Percentiles rank a stretch among this genome's conserved stretches.
These are phyloP conservation scores for Saccopteryx bilineata DNA, from an alignment of 2,113 vertebrate genomes.

Conservation along the genomic window DNA sequence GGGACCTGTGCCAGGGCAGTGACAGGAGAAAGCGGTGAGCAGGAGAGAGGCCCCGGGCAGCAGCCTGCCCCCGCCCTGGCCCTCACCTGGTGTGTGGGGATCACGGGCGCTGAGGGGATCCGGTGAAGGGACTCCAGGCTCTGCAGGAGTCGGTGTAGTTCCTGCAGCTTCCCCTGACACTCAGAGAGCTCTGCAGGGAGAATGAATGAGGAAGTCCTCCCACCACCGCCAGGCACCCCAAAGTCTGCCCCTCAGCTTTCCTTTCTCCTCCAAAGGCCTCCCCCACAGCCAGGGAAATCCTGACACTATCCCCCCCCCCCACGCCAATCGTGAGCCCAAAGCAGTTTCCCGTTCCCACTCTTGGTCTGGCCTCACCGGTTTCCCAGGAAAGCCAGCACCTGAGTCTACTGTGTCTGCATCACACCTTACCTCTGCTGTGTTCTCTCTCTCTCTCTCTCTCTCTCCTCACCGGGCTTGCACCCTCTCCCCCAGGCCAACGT, in stretches of 20 bases:
- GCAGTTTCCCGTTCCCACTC: background rate
- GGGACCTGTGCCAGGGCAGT: background rate
- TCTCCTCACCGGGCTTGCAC: background rate
- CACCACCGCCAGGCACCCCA: accelerated
- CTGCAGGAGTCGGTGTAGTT: slow-evolving; percentile 93
- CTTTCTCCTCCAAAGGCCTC: background rate
- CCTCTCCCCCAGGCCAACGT: background rate
- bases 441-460: too few species aligned
- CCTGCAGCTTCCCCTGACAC: slow-evolving; percentile 92
- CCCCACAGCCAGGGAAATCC: background rate
- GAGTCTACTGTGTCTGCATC: background rate
- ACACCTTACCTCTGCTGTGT: background rate
- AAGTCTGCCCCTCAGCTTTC: background rate
- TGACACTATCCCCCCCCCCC: accelerated
- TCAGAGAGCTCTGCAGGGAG: slow-evolving; percentile 88
- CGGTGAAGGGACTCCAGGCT: slow-evolving; percentile 92
- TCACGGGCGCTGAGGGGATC: slow-evolving; percentile 90
- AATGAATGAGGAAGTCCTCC: background rate
- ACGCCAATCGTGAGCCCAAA: too few species aligned
- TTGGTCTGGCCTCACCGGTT: background rate
- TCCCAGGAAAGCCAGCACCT: background rate
- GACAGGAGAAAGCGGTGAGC: accelerated
- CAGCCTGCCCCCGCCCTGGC: accelerated
- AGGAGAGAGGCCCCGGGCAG: background rate
- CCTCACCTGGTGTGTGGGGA: slow-evolving; percentile 89